Conservation (phyloP, 2,888 invertebrate genomes). For the Tethea ocularis region DNA sequence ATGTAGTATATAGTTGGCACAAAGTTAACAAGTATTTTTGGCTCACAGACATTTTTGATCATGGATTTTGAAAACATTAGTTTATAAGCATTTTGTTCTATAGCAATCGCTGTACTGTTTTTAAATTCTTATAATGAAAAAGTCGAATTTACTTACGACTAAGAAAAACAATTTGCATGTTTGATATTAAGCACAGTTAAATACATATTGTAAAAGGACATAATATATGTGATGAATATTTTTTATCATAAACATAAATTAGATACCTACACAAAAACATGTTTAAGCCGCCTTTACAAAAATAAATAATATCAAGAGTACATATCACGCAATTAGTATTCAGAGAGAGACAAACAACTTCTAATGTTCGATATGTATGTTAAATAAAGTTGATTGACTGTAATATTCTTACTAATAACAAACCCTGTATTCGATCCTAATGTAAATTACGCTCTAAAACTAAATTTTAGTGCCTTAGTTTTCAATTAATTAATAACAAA, state of each 20-base stretch:
- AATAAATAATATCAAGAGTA: background rate
- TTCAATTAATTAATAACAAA: background rate
- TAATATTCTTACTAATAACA: slow-evolving; percentile 33
- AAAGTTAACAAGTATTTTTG: background rate
- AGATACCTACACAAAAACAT: background rate
- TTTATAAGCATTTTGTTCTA: background rate
- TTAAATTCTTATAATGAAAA: too few species aligned
- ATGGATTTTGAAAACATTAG: too few species aligned
- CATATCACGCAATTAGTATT: background rate
- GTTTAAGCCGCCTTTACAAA: background rate
- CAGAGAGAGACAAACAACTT: background rate
- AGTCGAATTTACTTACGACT: too few species aligned
- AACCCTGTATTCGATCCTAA: slow-evolving; percentile 55
- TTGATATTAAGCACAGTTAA: too few species aligned
- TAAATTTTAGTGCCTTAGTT: background rate
- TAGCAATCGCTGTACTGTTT: background rate
- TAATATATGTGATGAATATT: too few species aligned
- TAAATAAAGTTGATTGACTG: background rate
- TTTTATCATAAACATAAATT: too few species aligned
- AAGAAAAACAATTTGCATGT: too few species aligned
- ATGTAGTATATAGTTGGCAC: background rate
- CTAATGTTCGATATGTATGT: background rate
- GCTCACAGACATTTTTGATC: too few species aligned
- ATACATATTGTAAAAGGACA: too few species aligned
- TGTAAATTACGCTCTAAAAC: slow-evolving; percentile 11